Base-by-base conservation (phyloP, 2,113 vertebrate species). In the Eulacestoma nigropectus region DNA sequence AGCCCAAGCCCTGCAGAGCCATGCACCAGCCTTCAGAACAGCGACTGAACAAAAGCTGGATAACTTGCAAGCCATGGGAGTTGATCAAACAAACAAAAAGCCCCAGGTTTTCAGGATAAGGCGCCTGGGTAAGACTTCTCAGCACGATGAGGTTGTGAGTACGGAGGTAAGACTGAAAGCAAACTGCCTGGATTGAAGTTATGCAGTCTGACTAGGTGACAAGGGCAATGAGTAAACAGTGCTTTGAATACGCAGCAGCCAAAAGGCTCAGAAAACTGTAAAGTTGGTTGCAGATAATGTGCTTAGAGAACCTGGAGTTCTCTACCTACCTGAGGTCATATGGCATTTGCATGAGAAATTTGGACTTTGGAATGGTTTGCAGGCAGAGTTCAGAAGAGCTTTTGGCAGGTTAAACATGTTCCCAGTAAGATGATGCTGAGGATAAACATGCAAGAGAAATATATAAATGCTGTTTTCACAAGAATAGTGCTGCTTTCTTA, bases 131-230 rank as follows among this genome's bases (percentile, higher is more conserved):
- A 80, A 87, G 89, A 95, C 63, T 89, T 93, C 91, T 90, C 82
- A 92, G 74, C 90, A 79, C 65, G 20, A 92, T 74, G 84, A 91
- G 62, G 42, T 67, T 93, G 80, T 94, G 91, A 97, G 76, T 16
- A 32, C 56, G 2, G 57, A 97, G 93, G 95, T 95, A 97, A 96
- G 95, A 85, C 8, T 69, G 64, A 92, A 84, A 92, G n/a, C 41
- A 89, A 93, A 89, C 60, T 84, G 41, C 72, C n/a, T 73, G 76
- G 39, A 55, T 44, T 46, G n/a, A 76, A 62, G 16, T 22, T 73
- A 56, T 47, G 55, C 22, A 46, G 57, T 32, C n/a, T 79, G 78
- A 65, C 11, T 80, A 65, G 69, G 11, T 68, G 39, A 46, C 63
- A 78, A 91, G 35, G 53, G 57, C 41, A 87, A 10, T 56, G 33